Evolutionary conservation across 2,888 invertebrate genomes (phyloP).

Genomic region (Lasiommata megera): DNA sequence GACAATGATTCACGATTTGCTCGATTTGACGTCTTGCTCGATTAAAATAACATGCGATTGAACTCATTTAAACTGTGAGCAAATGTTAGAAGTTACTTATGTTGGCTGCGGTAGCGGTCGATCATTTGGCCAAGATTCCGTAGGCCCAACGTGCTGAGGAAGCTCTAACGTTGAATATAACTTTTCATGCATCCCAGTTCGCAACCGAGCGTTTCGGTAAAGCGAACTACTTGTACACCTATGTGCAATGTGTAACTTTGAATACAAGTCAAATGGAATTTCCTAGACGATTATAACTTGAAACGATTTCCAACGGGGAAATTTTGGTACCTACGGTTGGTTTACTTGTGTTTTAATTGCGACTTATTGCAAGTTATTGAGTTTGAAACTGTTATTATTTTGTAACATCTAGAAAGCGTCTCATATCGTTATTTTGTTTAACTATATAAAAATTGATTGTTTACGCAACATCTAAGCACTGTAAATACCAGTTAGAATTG

Average conservation of each 20-base stretch:
- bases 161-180: slow-evolving; percentile 5
- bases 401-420: no score
- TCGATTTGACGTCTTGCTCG: background rate
- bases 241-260: slow-evolving; percentile 20
- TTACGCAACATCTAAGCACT: no score
- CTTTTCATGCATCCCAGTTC: slow-evolving; percentile 17
- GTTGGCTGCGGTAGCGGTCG: no score
- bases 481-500: no score
- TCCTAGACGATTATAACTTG: slow-evolving; percentile 25
- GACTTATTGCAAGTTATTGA: no score
- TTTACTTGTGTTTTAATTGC: no score
- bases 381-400: no score
- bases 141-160: background rate
- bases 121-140: background rate
- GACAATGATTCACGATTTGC: no score
- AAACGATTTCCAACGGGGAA: slow-evolving; percentile 25
- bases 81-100: background rate
- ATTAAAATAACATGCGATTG: background rate
- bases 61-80: background rate
- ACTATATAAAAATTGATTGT: no score
- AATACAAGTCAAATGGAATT: slow-evolving; percentile 23
- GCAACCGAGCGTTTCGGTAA: slow-evolving; percentile 9
- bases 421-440: no score
- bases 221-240: slow-evolving; percentile 17
- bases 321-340: slow-evolving; percentile 7